Evolutionary conservation across 2,113 vertebrate genomes (phyloP).

Genomic region (Naja naja): DNA sequence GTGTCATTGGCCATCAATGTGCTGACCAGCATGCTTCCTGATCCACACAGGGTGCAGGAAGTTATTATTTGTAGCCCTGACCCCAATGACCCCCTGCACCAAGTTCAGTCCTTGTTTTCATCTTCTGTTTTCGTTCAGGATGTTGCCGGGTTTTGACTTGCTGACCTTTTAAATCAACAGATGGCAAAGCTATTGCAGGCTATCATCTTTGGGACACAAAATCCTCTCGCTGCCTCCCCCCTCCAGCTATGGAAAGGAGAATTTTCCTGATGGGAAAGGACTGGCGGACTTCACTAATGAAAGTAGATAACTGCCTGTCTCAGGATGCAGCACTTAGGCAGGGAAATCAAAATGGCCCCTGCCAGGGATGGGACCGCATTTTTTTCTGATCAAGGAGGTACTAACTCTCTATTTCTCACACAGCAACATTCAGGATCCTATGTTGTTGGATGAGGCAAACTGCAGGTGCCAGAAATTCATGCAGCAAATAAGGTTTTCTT

Average conservation of each 20-base stretch:
- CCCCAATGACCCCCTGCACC: constrained; percentile 1
- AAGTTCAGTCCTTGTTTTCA: constrained; percentile 23
- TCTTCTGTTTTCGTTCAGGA: constrained; percentile 18
- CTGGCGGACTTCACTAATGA: background rate
- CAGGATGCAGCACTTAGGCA: background rate
- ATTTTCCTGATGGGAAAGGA: background rate
- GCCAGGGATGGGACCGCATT: background rate
- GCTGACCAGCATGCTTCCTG: constrained; percentile 15
- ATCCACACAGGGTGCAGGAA: constrained; percentile 5
- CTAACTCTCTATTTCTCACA: background rate
- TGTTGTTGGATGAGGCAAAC: background rate
- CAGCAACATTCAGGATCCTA: background rate
- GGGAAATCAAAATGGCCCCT: background rate
- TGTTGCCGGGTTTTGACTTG: constrained; percentile 28
- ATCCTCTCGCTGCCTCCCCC: background rate
- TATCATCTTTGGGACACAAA: background rate
- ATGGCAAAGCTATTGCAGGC: constrained; percentile 1
- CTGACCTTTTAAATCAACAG: constrained; percentile 39
- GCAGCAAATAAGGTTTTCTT: background rate
- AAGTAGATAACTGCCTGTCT: background rate
- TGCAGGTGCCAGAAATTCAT: background rate
- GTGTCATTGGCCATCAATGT: constrained; percentile 11
- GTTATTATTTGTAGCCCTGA: constrained; percentile 29
- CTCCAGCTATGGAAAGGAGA: background rate
- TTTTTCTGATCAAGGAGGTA: background rate